phyloP scores from a whole-genome alignment of 2,888 invertebrate species.

The Tubiluchus corallicola region DNA sequence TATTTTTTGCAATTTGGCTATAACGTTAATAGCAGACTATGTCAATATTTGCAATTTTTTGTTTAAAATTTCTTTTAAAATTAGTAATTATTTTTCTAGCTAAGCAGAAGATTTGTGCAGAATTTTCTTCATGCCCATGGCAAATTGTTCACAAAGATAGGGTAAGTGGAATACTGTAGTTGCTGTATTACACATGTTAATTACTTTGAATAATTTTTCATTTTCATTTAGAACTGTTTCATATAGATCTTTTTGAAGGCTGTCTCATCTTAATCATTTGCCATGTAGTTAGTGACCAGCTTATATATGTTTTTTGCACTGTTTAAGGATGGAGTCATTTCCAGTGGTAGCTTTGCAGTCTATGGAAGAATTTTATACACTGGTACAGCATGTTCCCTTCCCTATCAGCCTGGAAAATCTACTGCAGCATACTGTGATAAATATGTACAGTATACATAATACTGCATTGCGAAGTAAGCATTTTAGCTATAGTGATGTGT shows the following conservation, averaged over 20 bases:
- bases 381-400: constrained; percentile 57
- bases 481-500: too few relatives aligned
- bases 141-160: constrained; percentile 79
- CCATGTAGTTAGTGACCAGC: too few relatives aligned
- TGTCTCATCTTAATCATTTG: constrained; percentile 22
- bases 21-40: too few relatives aligned
- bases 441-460: constrained; percentile 78
- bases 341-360: constrained; percentile 61
- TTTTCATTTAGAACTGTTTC: constrained; percentile 1
- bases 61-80: too few relatives aligned
- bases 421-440: constrained; percentile 70
- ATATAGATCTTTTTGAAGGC: constrained; percentile 9
- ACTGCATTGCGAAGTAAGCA: constrained; percentile 58
- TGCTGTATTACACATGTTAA: constrained; percentile 4
- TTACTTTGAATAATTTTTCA: constrained; percentile 1
- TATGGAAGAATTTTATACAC: constrained; percentile 62
- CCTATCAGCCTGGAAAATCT: constrained; percentile 57
- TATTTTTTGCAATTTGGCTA: too few relatives aligned
- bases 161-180: constrained; percentile 42
- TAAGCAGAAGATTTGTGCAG: constrained; percentile 68
- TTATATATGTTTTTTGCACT: not conserved
- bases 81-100: constrained; percentile 44
- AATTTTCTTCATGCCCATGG: constrained; percentile 82
- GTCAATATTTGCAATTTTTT: too few relatives aligned
- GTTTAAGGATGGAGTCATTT: constrained; percentile 68